Conservation (phyloP, 1,140 invertebrate genomes). For the Ostrea denselamellosa region DNA sequence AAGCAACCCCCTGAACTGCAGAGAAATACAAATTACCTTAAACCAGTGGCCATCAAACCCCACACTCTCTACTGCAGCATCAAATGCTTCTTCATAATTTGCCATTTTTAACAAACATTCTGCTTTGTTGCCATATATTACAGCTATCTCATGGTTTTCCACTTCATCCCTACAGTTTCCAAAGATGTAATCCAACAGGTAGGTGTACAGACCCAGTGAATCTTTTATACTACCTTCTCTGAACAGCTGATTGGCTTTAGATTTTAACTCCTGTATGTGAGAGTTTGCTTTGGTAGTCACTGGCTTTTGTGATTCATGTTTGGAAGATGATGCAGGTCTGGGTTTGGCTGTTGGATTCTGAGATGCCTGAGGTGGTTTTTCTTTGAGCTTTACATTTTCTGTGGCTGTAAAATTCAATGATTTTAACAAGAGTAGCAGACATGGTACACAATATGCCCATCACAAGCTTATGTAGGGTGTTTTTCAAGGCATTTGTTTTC, state of each 20-base stretch:
- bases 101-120: conserved; percentile 90
- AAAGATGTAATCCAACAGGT: neutral
- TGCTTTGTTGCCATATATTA: conserved; percentile 93
- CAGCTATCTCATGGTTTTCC: conserved; percentile 85
- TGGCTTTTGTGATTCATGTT: neutral
- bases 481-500: too few species aligned
- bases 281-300: neutral
- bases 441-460: neutral
- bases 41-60: conserved; percentile 89
- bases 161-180: conserved; percentile 52
- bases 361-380: neutral
- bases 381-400: conserved; percentile 9
- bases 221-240: conserved; percentile 86
- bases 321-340: neutral
- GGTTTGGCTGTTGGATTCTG: neutral
- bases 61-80: conserved; percentile 91
- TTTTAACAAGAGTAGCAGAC: too few species aligned
- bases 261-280: conserved; percentile 62
- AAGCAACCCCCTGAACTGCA: too few species aligned
- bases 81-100: conserved; percentile 85
- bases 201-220: conserved; percentile 69
- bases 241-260: conserved; percentile 89
- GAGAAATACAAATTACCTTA: conserved; percentile 82
- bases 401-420: conserved; percentile 11
- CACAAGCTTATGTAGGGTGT: too few species aligned